Conservation (phyloP, 1,140 invertebrate genomes). For the Pseudobourletiella spinata region DNA sequence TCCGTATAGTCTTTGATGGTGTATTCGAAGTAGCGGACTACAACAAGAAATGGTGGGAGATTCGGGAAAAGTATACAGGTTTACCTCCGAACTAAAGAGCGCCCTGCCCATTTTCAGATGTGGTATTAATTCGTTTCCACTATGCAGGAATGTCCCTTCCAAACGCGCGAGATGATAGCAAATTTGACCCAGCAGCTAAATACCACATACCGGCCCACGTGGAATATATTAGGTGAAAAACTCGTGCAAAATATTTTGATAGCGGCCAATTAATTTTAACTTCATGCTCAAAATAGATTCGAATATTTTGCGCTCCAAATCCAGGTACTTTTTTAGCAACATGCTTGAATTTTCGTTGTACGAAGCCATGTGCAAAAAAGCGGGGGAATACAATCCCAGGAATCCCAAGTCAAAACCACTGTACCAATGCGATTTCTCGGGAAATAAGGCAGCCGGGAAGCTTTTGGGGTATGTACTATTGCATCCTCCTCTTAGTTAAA, state of each 20-base stretch:
- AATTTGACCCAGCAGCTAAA: conserved; percentile 46
- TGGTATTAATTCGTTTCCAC: not conserved
- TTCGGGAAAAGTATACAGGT: conserved; percentile 42
- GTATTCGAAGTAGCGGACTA: conserved; percentile 38
- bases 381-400: conserved; percentile 36
- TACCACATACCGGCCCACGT: conserved; percentile 40
- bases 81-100: not conserved
- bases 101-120: not conserved
- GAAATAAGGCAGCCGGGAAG: conserved; percentile 41
- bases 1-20: conserved; percentile 41
- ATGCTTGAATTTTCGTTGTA: conserved; percentile 45
- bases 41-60: conserved; percentile 46
- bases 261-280: not conserved
- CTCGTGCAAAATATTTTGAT: not conserved
- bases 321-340: conserved; percentile 37
- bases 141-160: conserved; percentile 36
- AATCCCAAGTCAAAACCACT: conserved; percentile 37
- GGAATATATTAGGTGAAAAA: conserved; percentile 26
- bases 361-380: conserved; percentile 41
- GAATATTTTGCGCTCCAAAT: not conserved
- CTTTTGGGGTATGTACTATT: conserved; percentile 34
- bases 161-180: conserved; percentile 8
- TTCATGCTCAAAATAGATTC: not conserved
- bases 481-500: not conserved
- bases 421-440: conserved; percentile 44